Conservation (phyloP, 2,797 vertebrate genomes). For the Falco concolor region DNA sequence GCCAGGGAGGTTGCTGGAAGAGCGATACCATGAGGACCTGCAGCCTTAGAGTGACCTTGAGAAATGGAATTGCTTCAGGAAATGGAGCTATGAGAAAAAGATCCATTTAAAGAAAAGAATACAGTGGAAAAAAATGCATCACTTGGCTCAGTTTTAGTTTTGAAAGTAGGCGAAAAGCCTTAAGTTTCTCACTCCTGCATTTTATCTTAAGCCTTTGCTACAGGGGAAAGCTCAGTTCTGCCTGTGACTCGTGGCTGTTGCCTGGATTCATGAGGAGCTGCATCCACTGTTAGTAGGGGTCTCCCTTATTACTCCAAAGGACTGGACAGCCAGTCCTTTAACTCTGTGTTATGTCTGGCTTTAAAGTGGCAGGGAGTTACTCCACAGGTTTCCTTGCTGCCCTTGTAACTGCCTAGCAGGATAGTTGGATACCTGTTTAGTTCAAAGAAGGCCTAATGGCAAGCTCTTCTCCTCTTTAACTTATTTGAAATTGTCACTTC, state of each 20-base stretch:
- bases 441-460: not conserved
- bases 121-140: slow-evolving; percentile 7
- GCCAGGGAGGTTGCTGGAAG: not conserved
- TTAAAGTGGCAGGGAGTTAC: not conserved
- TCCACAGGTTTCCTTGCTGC: not conserved
- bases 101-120: not conserved
- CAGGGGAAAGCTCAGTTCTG: not conserved
- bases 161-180: not conserved
- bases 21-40: fast-evolving
- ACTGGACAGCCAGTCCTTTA: not conserved
- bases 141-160: slow-evolving; percentile 2
- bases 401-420: not conserved
- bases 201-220: not conserved
- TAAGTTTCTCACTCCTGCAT: not conserved
- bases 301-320: not conserved
- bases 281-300: not conserved
- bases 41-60: slow-evolving; percentile 27
- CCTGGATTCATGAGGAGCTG: not conserved
- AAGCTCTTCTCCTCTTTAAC: not conserved
- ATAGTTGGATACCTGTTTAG: not conserved
- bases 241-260: not conserved
- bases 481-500: not conserved
- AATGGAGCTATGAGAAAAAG: not conserved
- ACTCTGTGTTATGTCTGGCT: not conserved
- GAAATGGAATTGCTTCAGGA: not conserved